phyloP scores from a whole-genome alignment of 2,113 vertebrate species.

The Psilopogon haemacephalus region DNA sequence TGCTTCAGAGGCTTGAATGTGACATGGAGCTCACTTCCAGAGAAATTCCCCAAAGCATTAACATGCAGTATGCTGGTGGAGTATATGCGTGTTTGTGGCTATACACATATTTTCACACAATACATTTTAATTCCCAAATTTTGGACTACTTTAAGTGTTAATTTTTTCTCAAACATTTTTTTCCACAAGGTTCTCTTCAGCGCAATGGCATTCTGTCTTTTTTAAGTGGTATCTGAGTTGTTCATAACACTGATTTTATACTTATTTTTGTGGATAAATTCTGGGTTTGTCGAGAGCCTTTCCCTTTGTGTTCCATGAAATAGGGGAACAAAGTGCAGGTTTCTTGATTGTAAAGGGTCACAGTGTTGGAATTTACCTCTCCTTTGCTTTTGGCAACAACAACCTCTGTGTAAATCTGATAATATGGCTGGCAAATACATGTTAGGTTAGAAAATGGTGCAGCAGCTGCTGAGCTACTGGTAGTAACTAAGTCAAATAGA shows the following conservation, averaged over 20 bases:
- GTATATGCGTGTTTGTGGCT: not conserved
- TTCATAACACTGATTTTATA: not conserved
- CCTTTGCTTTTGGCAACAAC: constrained; percentile 34
- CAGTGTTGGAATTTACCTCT: constrained; percentile 58
- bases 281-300: not conserved
- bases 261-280: not conserved
- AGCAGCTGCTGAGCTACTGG: constrained; percentile 55
- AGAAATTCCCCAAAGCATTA: rapidly evolving
- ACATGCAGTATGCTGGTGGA: not conserved
- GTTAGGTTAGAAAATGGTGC: not conserved
- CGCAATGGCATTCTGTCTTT: not conserved
- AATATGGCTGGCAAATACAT: constrained; percentile 45
- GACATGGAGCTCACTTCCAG: not conserved
- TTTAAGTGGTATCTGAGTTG: not conserved
- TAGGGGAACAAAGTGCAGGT: not conserved
- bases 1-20: no score
- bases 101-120: not conserved
- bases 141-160: not conserved
- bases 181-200: not conserved
- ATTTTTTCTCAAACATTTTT: not conserved
- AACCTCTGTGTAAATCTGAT: constrained; percentile 58
- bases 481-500: constrained; percentile 67
- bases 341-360: constrained; percentile 5
- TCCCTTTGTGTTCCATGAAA: not conserved
- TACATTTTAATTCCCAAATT: not conserved